A percentile compares a stretch with the other conserved stretches of the same genome.
phyloP scores from a whole-genome alignment of 2,113 vertebrate genomes.

The Thamnophis sirtalis region DNA sequence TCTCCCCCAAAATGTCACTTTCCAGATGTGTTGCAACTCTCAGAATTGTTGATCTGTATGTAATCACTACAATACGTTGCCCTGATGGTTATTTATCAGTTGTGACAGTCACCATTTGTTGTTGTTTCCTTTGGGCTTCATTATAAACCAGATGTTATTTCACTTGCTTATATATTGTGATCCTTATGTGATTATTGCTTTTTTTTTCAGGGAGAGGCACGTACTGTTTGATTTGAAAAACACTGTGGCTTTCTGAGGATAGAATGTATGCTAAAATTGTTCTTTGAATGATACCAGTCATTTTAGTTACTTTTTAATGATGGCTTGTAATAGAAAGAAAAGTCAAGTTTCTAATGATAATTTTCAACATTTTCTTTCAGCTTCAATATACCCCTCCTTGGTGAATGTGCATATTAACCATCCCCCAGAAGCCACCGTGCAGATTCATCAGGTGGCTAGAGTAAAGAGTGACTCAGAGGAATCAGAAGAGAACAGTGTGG shows the following conservation, averaged over 20 bases:
- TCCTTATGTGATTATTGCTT: background rate
- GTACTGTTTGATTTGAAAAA: background rate
- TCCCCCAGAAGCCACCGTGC: conserved; percentile 88
- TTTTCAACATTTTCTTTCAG: conserved; percentile 57
- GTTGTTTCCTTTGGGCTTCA: background rate
- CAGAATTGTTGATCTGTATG: background rate
- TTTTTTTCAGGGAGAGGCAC: background rate
- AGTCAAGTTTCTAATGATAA: background rate
- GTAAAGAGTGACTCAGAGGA: conserved; percentile 66
- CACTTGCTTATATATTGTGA: background rate
- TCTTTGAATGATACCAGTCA: background rate
- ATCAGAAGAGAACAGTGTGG: conserved; percentile 70
- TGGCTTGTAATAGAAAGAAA: background rate
- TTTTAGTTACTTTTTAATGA: background rate
- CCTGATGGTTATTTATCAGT: background rate
- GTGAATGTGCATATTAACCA: conserved; percentile 91
- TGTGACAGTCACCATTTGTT: background rate
- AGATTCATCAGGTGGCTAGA: conserved; percentile 90
- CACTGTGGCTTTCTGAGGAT: background rate
- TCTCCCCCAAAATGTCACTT: background rate
- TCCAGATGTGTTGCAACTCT: background rate
- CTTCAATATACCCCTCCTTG: conserved; percentile 74
- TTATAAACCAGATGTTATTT: background rate
- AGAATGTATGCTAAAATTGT: background rate
- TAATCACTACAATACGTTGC: background rate